phyloP scores from a whole-genome alignment of 2,888 invertebrate species.

The Papilio protenor region DNA sequence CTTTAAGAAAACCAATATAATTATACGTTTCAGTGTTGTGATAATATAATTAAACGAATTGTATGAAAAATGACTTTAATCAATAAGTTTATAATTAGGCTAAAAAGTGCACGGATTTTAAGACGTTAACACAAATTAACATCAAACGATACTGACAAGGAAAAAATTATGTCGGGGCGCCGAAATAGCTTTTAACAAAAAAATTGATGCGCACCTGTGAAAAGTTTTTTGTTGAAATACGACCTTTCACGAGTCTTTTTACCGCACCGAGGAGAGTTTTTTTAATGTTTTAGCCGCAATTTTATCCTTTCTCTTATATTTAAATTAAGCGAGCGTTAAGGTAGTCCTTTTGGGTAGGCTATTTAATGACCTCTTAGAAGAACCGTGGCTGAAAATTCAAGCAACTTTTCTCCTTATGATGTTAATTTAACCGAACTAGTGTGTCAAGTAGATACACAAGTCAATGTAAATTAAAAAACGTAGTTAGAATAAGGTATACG shows the following conservation, averaged over 20 bases:
- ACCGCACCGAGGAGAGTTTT: neutral
- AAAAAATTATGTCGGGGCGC: neutral
- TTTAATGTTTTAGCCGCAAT: neutral
- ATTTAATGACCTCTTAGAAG: neutral
- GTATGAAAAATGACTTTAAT: too few relatives aligned
- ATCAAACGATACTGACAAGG: neutral
- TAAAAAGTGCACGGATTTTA: neutral
- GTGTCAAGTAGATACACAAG: too few relatives aligned
- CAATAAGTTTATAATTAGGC: neutral
- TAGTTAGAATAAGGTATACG: neutral
- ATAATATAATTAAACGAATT: too few relatives aligned
- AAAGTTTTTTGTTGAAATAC: neutral
- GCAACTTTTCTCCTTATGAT: too few relatives aligned
- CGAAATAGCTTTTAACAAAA: neutral
- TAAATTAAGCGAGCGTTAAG: neutral
- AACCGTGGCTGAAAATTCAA: too few relatives aligned
- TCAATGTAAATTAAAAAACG: neutral
- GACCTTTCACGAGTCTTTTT: neutral
- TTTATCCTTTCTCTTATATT: neutral
- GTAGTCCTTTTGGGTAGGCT: neutral
- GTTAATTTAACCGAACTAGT: too few relatives aligned
- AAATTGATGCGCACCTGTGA: slow-evolving; percentile 1
- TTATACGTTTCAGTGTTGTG: too few relatives aligned
- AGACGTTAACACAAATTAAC: neutral
- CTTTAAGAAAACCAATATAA: too few relatives aligned